phyloP scores from a whole-genome alignment of 2,888 invertebrate genomes.

The Netelia virgata region DNA sequence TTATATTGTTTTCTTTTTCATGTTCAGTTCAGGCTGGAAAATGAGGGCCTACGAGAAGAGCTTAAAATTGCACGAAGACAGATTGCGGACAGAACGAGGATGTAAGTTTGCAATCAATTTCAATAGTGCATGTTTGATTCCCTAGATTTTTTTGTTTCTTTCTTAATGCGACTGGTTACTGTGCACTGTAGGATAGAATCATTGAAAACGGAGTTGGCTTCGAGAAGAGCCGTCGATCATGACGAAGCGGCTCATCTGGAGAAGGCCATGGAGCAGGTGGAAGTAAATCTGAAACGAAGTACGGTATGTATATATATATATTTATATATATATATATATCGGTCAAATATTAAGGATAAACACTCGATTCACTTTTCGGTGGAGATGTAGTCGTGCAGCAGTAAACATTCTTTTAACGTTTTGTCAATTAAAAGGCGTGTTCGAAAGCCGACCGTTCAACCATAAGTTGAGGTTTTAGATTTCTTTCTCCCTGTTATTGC shows the following conservation, averaged over 20 bases:
- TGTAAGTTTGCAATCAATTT: constrained; percentile 75
- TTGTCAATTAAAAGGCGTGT: too few species aligned
- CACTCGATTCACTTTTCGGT: too few species aligned
- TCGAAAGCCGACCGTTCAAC: too few species aligned
- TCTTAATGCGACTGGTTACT: background rate
- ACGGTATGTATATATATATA: constrained; percentile 86
- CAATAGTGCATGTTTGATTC: background rate
- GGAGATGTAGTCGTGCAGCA: too few species aligned
- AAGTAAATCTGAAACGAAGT: constrained; percentile 87
- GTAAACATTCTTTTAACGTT: too few species aligned
- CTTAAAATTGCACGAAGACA: constrained; percentile 86
- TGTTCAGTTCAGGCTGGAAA: constrained; percentile 81
- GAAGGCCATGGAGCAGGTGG: constrained; percentile 87
- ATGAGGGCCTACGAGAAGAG: constrained; percentile 86
- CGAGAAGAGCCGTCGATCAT: constrained; percentile 86
- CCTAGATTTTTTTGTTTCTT: background rate
- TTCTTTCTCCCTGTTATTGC: too few species aligned
- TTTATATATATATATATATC: constrained; percentile 81
- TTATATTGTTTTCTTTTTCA: constrained; percentile 21
- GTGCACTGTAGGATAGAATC: constrained; percentile 85
- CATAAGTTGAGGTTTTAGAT: too few species aligned
- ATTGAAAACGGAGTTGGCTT: constrained; percentile 86
- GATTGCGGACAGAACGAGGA: constrained; percentile 85
- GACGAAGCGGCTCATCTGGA: constrained; percentile 86
- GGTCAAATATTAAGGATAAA: too few species aligned